Percentiles rank a stretch among this genome's conserved stretches.
These are phyloP conservation scores for Chelonus insularis DNA, from an alignment of 1,140 invertebrate species.

Conservation along the genomic window DNA sequence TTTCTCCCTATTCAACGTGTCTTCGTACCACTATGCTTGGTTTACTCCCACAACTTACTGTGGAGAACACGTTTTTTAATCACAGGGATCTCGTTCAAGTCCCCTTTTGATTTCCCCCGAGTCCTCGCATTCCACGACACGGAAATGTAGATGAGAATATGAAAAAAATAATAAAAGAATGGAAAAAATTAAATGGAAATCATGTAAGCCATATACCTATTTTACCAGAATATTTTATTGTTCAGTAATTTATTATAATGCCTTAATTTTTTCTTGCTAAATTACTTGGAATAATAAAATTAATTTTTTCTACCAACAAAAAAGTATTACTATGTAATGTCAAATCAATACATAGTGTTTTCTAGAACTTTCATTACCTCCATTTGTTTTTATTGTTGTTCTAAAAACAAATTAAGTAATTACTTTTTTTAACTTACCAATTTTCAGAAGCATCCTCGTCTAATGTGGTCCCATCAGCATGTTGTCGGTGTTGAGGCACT, in stretches of 20 bases:
- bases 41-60: background rate
- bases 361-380: background rate
- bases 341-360: background rate
- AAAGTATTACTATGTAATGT: background rate
- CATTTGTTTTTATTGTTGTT: background rate
- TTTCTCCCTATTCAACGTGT: background rate
- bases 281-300: too few relatives aligned
- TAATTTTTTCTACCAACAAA: too few relatives aligned
- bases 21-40: background rate
- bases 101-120: slow-evolving; percentile 1
- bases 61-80: slow-evolving; percentile 2
- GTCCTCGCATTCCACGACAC: background rate
- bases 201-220: too few relatives aligned
- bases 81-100: background rate
- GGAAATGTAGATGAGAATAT: slow-evolving; percentile 1
- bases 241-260: too few relatives aligned
- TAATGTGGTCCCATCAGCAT: slow-evolving; percentile 54
- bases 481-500: slow-evolving; percentile 41
- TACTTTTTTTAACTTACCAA: slow-evolving; percentile 51
- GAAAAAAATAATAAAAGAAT: too few relatives aligned
- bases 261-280: too few relatives aligned
- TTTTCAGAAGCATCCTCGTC: slow-evolving; percentile 64
- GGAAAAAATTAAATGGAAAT: too few relatives aligned
- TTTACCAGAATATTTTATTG: too few relatives aligned
- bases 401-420: too few relatives aligned